Evolutionary conservation across 2,888 invertebrate species (phyloP), one percentile per base, ranked within the genome.

Genomic region (Epirrhoe alternata): DNA sequence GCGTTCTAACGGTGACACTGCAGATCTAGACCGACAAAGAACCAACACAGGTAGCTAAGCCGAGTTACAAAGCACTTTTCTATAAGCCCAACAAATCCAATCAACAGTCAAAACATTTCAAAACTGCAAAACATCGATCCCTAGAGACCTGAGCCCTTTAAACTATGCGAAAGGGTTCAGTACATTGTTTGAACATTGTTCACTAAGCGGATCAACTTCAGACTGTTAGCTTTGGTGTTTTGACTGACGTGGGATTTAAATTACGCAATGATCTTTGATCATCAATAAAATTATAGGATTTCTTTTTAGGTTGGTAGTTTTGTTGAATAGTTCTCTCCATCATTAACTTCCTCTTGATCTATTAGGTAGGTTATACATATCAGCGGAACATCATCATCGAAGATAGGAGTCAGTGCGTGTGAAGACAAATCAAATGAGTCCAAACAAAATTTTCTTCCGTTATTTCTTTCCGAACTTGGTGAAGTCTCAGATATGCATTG

Each of bases 101-200:
- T 81, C 82, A 76, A 61, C 71, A 83, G 90, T 92, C 92, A 91
- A 86, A 92, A 91, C 86, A 92, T 86, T 87, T 87, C 91, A 90
- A 88, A 90, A 84, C 80, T 81, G 80, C 83, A 78, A 83, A 80
- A 81, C 73, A 82, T 79, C 58, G 72, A 71, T 86, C 90, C 86
- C 88, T 68, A 58, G 89, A 82, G 87, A 80, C 77, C 76, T 78
- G 74, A 69, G 80, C 82, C 81, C 81, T 84, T 83, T 74, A 74
- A 80, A 77, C 75, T 78, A 71, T 72, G 72, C 72, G 74, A 83
- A 89, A 89, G 88, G 87, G 88, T 84, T 85, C 53, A 7, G 55
- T 61, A 74, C 71, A 78, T 83, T 82, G 80, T 85, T 80, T 80
- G 56, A 69, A 60, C 56, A 65, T 64, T 50, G 72, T 73, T 72